Evolutionary conservation across 2,888 invertebrate species (phyloP).

Genomic region (Pseudococcus viburni): DNA sequence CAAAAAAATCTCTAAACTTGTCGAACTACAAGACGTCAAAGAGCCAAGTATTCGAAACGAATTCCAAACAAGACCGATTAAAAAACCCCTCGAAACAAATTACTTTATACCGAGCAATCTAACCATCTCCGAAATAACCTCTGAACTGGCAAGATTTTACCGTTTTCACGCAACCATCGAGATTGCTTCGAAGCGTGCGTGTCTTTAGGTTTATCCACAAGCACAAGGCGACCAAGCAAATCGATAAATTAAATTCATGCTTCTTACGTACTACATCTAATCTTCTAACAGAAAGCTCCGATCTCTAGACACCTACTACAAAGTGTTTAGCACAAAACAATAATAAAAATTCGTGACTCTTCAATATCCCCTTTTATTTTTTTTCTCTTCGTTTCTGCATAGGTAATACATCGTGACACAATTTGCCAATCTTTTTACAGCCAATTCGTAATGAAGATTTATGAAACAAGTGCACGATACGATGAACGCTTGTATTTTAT

Average conservation of each 20-base stretch:
- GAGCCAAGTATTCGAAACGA: background rate
- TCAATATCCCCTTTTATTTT: background rate
- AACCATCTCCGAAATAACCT: background rate
- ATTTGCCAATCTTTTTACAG: slow-evolving; percentile 12
- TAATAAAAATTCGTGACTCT: slow-evolving; percentile 27
- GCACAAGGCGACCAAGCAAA: slow-evolving; percentile 17
- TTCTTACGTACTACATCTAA: background rate
- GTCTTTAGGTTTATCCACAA: background rate
- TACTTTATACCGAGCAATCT: background rate
- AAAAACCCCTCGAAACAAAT: background rate
- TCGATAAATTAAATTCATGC: slow-evolving; percentile 16
- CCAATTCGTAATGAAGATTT: slow-evolving; percentile 5
- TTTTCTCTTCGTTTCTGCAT: background rate
- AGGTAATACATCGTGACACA: background rate
- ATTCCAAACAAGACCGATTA: background rate
- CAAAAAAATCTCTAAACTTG: background rate
- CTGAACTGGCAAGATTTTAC: slow-evolving; percentile 4
- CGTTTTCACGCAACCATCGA: background rate
- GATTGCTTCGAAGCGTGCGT: slow-evolving; percentile 11
- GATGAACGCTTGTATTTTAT: too few species aligned
- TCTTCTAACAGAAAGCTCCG: slow-evolving; percentile 27
- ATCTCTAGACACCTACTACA: background rate
- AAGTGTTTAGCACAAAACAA: slow-evolving; percentile 6
- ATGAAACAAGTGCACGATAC: slow-evolving; percentile 8
- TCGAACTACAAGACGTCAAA: background rate